phyloP scores from a whole-genome alignment of 2,888 invertebrate genomes.

The Calameuta idolon region DNA sequence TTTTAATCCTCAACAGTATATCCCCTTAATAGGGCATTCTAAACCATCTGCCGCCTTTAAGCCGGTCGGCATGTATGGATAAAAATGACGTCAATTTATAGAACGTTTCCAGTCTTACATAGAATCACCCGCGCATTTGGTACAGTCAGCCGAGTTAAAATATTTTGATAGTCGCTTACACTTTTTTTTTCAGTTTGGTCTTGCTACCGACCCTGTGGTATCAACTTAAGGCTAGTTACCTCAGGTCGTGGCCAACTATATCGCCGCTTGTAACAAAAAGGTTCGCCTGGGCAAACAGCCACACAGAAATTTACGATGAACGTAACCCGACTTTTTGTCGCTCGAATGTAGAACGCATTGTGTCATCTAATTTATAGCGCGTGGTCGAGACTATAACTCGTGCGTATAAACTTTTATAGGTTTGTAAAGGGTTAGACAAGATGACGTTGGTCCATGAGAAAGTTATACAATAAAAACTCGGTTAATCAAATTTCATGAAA shows the following conservation, averaged over 20 bases:
- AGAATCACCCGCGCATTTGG: background rate
- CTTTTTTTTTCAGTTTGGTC: background rate
- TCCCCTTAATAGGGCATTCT: slow-evolving; percentile 24
- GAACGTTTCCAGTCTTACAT: slow-evolving; percentile 1
- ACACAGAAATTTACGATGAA: slow-evolving; percentile 22
- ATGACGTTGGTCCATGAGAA: background rate
- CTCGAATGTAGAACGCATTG: slow-evolving; percentile 37
- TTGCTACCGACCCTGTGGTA: background rate
- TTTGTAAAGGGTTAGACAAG: slow-evolving; percentile 1
- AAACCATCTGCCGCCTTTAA: slow-evolving; percentile 22
- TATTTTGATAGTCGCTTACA: slow-evolving; percentile 21
- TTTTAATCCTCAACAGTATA: slow-evolving; percentile 24
- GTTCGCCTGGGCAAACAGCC: slow-evolving; percentile 19
- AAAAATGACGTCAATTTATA: slow-evolving; percentile 21
- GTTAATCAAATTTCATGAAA: background rate
- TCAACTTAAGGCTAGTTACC: background rate
- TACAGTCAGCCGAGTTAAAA: slow-evolving; percentile 8
- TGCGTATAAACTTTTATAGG: slow-evolving; percentile 38
- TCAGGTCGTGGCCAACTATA: background rate
- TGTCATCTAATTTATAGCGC: slow-evolving; percentile 41
- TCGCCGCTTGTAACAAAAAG: background rate
- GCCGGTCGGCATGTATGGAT: slow-evolving; percentile 14
- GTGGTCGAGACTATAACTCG: slow-evolving; percentile 36
- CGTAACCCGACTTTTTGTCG: slow-evolving; percentile 16
- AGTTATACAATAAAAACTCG: background rate